Base-by-base conservation (phyloP, 2,888 invertebrate species). In the Volucella bombylans region DNA sequence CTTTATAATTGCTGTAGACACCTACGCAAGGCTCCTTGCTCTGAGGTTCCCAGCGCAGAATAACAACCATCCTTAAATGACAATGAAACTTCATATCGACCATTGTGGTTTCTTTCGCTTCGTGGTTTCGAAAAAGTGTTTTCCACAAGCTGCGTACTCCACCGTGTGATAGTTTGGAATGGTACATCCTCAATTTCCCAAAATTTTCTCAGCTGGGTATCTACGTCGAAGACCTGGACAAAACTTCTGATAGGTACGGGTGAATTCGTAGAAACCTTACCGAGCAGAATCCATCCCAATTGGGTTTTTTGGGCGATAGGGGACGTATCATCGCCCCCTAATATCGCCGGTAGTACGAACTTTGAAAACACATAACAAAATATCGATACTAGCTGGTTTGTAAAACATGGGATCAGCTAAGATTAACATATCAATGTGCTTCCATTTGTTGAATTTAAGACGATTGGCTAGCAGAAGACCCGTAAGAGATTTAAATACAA, bases 71-170 rank as follows among this genome's bases (percentile, higher is more conserved):
- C 65, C 41, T 65, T 65, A 15, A 65, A 65, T 38, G 43, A 55
- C 52, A 54, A 49, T 43, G 38, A 38, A 18, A 59, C 49, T 59
- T 57, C 11, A 50, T 71, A 71, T 49, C 59, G n/a, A 47, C 69
- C 39, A 71, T 49, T 49, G 43, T n/a, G n/a, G n/a, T n/a, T n/a
- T n/a, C n/a, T n/a, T n/a, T n/a, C 67, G 50, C 38, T 67, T 67
- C 15, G 31, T 67, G 14, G 49, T 50, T 23, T 54, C 38, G 47
- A 23, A 9, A 45, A 57, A 15, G 31, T 31, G 31, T 31, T 31
- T 18, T 23, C 38, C 38, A 12, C 54, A 31, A 12, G 11, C 54
- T 6, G 18, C 54, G 31, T 31, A 9, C 12, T 54, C 54, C 12
- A 9, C 12, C 31, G 54, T 54, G 54, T 54, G 10, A 31, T 54